These are phyloP conservation scores for Palythoa grandis DNA, from an alignment of 92 coral and sea anemone genomes.

Conservation along the genomic window DNA sequence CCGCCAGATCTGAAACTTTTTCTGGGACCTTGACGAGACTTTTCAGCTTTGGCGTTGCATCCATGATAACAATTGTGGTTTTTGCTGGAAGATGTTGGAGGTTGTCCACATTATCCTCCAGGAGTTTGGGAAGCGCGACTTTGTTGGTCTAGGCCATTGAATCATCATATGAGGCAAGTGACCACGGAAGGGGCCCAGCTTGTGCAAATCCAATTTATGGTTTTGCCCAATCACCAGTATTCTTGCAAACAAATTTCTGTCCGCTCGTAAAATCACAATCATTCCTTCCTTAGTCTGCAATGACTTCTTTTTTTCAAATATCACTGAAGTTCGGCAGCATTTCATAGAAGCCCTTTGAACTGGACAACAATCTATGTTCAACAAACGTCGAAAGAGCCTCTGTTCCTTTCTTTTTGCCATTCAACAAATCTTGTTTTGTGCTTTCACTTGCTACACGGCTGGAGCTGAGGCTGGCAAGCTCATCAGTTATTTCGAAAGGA, in stretches of 20 bases:
- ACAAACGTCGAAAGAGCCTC: slow-evolving; percentile 48
- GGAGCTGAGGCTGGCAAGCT: slow-evolving; percentile 60
- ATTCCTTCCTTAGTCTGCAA: slow-evolving; percentile 45
- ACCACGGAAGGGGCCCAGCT: slow-evolving; percentile 77
- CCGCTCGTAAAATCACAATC: slow-evolving; percentile 54
- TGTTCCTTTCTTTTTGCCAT: slow-evolving; percentile 52
- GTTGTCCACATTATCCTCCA: slow-evolving; percentile 58
- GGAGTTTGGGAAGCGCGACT: slow-evolving; percentile 57
- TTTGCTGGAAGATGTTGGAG: slow-evolving; percentile 48
- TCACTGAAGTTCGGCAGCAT: slow-evolving; percentile 63
- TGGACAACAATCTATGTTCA: slow-evolving; percentile 41
- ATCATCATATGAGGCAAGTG: slow-evolving; percentile 61
- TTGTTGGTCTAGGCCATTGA: slow-evolving; percentile 65
- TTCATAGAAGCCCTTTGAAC: slow-evolving; percentile 58
- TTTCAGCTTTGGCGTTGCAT: slow-evolving; percentile 72
- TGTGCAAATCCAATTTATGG: slow-evolving; percentile 61
- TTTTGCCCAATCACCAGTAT: slow-evolving; percentile 71
- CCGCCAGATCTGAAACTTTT: slow-evolving; percentile 58
- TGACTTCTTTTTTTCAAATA: slow-evolving; percentile 39
- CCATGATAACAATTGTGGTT: slow-evolving; percentile 63
- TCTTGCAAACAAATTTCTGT: slow-evolving; percentile 69
- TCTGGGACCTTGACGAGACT: slow-evolving; percentile 53
- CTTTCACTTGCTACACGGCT: slow-evolving; percentile 55
- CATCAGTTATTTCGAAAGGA: slow-evolving; percentile 62
- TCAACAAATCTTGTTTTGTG: slow-evolving; percentile 52